Conservation (phyloP, 2,888 invertebrate genomes). For the Drosophila macrospina region DNA sequence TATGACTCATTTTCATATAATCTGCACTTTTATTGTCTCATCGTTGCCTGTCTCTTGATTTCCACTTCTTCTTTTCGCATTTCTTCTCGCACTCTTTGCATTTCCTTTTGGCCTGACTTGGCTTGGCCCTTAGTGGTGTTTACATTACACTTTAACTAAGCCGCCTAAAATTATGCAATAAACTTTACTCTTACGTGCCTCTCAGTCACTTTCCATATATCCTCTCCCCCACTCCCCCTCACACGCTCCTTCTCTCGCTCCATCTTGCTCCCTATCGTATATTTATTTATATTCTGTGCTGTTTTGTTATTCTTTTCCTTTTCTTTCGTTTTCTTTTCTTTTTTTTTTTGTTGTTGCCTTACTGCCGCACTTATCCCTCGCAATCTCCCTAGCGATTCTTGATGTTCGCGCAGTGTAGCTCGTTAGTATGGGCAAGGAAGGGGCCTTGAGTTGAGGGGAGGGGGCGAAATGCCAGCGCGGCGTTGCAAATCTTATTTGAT, state of each 20-base stretch:
- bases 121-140: constrained; percentile 55
- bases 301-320: constrained; percentile 48
- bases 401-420: constrained; percentile 78
- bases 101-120: constrained; percentile 16
- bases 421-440: constrained; percentile 41
- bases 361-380: constrained; percentile 58
- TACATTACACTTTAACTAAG: constrained; percentile 79
- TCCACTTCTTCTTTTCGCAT: not conserved
- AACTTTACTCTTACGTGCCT: constrained; percentile 77
- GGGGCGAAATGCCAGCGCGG: constrained; percentile 36
- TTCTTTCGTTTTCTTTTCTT: too few relatives aligned
- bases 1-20: constrained; percentile 53
- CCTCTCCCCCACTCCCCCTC: constrained; percentile 8
- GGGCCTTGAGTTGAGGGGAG: not conserved
- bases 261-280: constrained; percentile 17
- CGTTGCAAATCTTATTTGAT: constrained; percentile 79
- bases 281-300: constrained; percentile 54
- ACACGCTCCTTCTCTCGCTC: not conserved
- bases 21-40: constrained; percentile 77
- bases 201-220: constrained; percentile 53
- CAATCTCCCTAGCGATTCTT: constrained; percentile 66
- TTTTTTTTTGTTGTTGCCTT: constrained; percentile 42
- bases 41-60: constrained; percentile 19
- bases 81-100: constrained; percentile 7
- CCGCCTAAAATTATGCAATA: constrained; percentile 80